Conservation (phyloP, 2,113 vertebrate species). For the Regulus satrapa region DNA sequence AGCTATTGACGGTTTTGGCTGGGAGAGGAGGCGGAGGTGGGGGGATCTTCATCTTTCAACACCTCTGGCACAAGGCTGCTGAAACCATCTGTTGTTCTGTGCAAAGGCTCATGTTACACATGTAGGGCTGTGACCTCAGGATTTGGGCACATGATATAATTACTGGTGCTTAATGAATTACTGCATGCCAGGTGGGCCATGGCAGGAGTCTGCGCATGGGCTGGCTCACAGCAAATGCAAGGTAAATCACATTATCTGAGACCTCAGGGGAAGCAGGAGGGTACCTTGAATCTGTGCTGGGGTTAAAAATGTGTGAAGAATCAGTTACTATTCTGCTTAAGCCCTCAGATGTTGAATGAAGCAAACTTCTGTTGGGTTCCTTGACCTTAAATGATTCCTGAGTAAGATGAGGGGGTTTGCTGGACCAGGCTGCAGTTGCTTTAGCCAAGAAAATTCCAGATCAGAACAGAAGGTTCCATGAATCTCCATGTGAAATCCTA, state of each 20-base stretch:
- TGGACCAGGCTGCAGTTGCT: not conserved
- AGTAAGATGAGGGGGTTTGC: conserved; percentile 22
- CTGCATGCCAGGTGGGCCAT: not conserved
- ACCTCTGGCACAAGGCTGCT: not conserved
- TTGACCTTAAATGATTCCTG: conserved; percentile 56
- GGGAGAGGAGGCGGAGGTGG: not conserved
- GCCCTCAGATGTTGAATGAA: conserved; percentile 11
- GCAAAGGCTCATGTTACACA: not conserved
- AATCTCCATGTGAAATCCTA: conserved; percentile 18
- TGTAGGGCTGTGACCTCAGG: not conserved
- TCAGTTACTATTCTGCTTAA: not conserved
- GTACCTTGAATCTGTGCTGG: not conserved
- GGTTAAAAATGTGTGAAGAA: conserved; percentile 40
- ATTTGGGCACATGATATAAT: not conserved
- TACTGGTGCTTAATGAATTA: not conserved
- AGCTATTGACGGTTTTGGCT: not conserved
- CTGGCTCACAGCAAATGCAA: not conserved
- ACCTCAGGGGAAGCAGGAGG: not conserved
- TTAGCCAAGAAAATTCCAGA: conserved; percentile 47
- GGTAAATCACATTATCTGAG: not conserved
- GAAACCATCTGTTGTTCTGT: conserved; percentile 25
- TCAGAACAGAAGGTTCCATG: conserved; percentile 30
- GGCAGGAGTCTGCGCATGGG: not conserved
- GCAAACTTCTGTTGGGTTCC: not conserved
- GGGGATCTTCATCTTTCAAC: not conserved